Conservation (phyloP, 2,797 vertebrate species). For the Eulemur coronatus region DNA sequence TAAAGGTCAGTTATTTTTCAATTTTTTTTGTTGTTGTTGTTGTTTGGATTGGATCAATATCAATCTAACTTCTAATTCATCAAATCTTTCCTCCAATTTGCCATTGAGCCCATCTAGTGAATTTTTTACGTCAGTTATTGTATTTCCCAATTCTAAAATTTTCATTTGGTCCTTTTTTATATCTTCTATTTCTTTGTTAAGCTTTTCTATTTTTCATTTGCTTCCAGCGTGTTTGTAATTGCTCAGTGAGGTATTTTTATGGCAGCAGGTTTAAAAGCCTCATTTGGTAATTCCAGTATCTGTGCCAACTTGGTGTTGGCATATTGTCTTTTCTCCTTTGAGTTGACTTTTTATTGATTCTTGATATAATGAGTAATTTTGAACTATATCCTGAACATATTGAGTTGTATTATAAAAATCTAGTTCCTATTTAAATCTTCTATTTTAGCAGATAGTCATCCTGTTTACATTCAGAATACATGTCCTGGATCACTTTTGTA, state of each 20-base stretch:
- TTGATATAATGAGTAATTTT: not conserved
- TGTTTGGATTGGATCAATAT: not conserved
- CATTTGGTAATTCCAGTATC: not conserved
- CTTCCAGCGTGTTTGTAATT: not conserved
- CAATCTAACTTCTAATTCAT: not conserved
- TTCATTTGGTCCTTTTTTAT: not conserved
- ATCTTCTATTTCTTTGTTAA: not conserved
- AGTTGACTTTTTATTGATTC: not conserved
- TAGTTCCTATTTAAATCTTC: not conserved
- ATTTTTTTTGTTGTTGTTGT: not conserved
- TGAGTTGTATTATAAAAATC: not conserved
- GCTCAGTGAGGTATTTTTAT: not conserved
- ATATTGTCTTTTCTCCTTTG: not conserved
- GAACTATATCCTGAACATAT: not conserved
- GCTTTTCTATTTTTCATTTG: not conserved
- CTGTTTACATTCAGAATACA: not conserved
- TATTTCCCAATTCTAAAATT: slow-evolving; percentile 22
- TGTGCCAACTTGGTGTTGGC: not conserved
- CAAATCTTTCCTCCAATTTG: not conserved
- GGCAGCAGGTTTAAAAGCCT: not conserved
- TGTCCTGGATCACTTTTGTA: not conserved
- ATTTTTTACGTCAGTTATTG: not conserved
- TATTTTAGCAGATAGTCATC: not conserved
- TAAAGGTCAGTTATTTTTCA: not conserved
- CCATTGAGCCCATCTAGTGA: not conserved